These are phyloP conservation scores for Drosophila merina DNA, from an alignment of 2,888 invertebrate genomes.

Conservation along the genomic window DNA sequence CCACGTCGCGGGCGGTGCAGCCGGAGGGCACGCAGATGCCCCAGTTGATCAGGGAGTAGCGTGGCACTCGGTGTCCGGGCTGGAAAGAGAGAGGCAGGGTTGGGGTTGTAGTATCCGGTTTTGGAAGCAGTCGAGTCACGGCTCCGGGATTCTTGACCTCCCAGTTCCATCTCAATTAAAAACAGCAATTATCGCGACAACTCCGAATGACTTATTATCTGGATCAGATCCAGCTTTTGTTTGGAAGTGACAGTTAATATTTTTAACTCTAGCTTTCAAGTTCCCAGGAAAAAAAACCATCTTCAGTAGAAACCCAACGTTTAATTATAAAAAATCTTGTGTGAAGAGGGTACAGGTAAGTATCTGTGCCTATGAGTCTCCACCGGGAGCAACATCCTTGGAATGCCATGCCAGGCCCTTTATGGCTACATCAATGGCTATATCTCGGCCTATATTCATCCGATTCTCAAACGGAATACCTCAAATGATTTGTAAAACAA, in stretches of 20 bases:
- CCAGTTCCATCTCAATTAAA: background rate
- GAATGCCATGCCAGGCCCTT: too few species aligned
- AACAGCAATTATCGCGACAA: background rate
- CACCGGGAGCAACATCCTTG: too few species aligned
- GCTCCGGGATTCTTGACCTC: background rate
- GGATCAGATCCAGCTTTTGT: background rate
- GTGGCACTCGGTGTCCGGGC: constrained; percentile 89
- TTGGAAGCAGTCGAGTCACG: background rate
- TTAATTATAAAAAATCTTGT: too few species aligned
- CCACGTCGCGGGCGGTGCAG: constrained; percentile 86
- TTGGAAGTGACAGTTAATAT: background rate
- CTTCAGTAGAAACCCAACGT: too few species aligned
- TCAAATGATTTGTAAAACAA: too few species aligned
- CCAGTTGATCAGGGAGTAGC: constrained; percentile 88
- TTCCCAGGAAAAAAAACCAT: background rate
- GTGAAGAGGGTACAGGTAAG: too few species aligned
- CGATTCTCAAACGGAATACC: too few species aligned
- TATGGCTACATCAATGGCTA: too few species aligned
- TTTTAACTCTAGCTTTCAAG: background rate
- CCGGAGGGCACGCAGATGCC: constrained; percentile 88
- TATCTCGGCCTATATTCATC: background rate
- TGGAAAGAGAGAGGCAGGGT: constrained; percentile 75
- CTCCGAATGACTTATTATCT: background rate
- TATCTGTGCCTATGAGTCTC: too few species aligned
- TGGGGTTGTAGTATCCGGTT: background rate